Evolutionary conservation across 1,140 invertebrate genomes (phyloP).

Genomic region (Gryllus bimaculatus): DNA sequence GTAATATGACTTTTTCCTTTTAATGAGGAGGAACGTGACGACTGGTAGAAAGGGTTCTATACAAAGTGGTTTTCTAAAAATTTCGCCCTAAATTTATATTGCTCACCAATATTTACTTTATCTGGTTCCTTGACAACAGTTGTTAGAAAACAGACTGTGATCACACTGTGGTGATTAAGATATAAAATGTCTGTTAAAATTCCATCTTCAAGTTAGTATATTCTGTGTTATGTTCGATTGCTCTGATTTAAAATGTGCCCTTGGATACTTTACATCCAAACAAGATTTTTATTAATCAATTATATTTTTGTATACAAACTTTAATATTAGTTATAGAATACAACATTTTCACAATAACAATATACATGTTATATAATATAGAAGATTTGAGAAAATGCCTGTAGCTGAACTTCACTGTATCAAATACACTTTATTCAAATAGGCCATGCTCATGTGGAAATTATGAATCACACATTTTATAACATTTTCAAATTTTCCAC

Average conservation of each 20-base stretch:
- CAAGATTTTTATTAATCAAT: neutral
- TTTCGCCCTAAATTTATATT: too few relatives aligned
- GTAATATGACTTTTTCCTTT: too few relatives aligned
- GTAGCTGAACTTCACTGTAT: neutral
- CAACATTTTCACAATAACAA: constrained; percentile 5
- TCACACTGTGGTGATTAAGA: too few relatives aligned
- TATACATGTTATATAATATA: neutral
- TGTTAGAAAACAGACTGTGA: too few relatives aligned
- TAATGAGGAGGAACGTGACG: too few relatives aligned
- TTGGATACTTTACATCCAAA: neutral
- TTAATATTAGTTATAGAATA: neutral
- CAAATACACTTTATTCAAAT: neutral
- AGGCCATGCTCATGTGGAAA: neutral
- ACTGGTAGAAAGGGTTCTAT: too few relatives aligned
- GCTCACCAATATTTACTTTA: too few relatives aligned
- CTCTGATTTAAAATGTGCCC: neutral
- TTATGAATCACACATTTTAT: neutral
- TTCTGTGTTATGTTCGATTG: too few relatives aligned
- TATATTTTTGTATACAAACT: neutral
- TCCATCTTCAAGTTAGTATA: too few relatives aligned
- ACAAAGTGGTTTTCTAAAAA: too few relatives aligned
- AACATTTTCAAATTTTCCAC: neutral
- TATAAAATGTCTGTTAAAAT: too few relatives aligned
- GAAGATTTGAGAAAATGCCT: neutral
- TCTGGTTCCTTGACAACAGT: too few relatives aligned